These are phyloP conservation scores for Dicaeum eximium DNA, from an alignment of 2,113 vertebrate genomes.

Conservation along the genomic window DNA sequence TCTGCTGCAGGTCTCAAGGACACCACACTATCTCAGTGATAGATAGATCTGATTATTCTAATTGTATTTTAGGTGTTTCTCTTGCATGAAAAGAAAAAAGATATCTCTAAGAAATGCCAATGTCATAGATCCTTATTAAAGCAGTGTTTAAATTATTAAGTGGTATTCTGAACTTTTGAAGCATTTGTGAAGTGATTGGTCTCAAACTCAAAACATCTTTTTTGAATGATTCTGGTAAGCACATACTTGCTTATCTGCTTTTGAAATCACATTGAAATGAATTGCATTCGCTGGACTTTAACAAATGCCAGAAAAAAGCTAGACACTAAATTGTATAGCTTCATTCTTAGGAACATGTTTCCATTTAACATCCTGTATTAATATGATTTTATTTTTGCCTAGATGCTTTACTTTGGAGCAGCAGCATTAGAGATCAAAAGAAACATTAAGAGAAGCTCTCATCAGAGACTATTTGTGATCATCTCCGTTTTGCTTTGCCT, in stretches of 20 bases:
- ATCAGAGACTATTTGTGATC: not conserved
- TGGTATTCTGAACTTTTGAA: not conserved
- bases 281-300: not conserved
- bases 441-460: not conserved
- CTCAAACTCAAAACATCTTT: not conserved
- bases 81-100: not conserved
- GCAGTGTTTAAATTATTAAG: not conserved
- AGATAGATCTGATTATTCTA: not conserved
- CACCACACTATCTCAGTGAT: not conserved
- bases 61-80: not conserved
- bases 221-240: not conserved
- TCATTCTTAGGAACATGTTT: not conserved
- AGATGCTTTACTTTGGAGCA: not conserved
- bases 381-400: not conserved
- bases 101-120: not conserved
- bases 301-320: not conserved
- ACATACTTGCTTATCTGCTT: not conserved
- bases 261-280: not conserved
- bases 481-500: not conserved
- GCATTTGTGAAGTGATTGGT: not conserved
- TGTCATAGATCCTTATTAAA: not conserved
- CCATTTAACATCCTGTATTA: not conserved
- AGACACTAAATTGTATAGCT: not conserved
- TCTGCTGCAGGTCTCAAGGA: not conserved
- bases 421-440: not conserved